Evolutionary conservation across 2,113 vertebrate genomes (phyloP).

Genomic region (Physeter macrocephalus): DNA sequence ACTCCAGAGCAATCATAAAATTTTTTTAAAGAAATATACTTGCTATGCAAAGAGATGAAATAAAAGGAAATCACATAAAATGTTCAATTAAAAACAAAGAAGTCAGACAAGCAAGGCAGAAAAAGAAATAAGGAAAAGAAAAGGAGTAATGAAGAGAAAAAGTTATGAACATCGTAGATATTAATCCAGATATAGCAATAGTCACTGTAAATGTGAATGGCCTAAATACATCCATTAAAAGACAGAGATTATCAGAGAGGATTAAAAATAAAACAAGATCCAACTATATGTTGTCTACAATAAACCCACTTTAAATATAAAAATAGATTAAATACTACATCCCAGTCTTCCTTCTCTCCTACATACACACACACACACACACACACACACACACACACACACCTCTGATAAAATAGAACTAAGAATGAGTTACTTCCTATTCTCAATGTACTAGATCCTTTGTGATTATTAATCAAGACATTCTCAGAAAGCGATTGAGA

Average conservation of each 20-base stretch:
- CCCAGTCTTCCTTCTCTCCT: background rate
- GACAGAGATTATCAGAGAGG: background rate
- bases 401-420: background rate
- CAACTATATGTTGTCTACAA: background rate
- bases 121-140: background rate
- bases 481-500: background rate
- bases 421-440: background rate
- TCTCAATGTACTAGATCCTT: background rate
- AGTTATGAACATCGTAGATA: background rate
- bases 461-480: background rate
- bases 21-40: background rate
- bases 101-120: background rate
- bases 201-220: constrained; percentile 2
- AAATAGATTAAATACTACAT: background rate
- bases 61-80: background rate
- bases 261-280: background rate
- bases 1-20: background rate
- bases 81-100: background rate
- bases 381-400: too few relatives aligned
- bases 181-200: background rate
- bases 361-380: background rate
- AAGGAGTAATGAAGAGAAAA: background rate
- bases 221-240: constrained; percentile 26
- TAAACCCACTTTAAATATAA: background rate
- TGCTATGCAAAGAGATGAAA: background rate